Conservation (phyloP, 2,113 vertebrate genomes). For the Rhinopithecus roxellana region DNA sequence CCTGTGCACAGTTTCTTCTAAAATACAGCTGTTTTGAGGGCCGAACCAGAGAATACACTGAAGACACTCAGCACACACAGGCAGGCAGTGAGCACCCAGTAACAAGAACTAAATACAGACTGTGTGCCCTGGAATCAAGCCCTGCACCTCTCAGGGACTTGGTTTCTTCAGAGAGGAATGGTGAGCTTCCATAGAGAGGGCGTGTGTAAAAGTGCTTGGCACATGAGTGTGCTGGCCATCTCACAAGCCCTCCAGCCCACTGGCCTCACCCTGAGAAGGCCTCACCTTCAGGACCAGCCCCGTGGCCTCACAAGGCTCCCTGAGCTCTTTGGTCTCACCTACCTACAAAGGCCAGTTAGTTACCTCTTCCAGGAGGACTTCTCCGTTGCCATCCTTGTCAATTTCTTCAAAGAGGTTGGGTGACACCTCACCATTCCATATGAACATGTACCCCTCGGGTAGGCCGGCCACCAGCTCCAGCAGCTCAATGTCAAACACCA, state of each 20-base stretch:
- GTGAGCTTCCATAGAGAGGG: not conserved
- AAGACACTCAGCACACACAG: not conserved
- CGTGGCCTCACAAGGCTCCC: not conserved
- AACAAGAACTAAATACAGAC: not conserved
- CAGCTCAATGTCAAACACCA: slow-evolving; percentile 95
- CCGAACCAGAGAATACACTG: not conserved
- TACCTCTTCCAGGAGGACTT: slow-evolving; percentile 93
- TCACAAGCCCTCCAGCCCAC: not conserved
- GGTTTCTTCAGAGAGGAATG: not conserved
- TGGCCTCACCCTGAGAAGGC: not conserved
- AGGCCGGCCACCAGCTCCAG: slow-evolving; percentile 94
- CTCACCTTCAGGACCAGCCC: not conserved
- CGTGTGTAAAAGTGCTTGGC: not conserved
- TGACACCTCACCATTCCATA: slow-evolving; percentile 95
- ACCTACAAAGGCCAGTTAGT: slow-evolving; percentile 76
- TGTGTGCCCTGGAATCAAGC: not conserved
- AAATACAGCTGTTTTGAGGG: not conserved
- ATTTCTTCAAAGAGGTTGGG: slow-evolving; percentile 95
- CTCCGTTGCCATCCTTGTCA: slow-evolving; percentile 89
- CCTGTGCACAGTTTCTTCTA: not conserved
- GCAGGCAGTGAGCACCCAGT: fast-evolving
- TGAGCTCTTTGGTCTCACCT: not conserved
- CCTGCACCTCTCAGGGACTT: not conserved
- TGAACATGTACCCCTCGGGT: slow-evolving; percentile 98
- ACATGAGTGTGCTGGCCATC: not conserved